A percentile compares a stretch with the other conserved stretches of the same genome.
Evolutionary conservation across 2,888 invertebrate genomes (phyloP).

Genomic region (Oxytorus armatus): DNA sequence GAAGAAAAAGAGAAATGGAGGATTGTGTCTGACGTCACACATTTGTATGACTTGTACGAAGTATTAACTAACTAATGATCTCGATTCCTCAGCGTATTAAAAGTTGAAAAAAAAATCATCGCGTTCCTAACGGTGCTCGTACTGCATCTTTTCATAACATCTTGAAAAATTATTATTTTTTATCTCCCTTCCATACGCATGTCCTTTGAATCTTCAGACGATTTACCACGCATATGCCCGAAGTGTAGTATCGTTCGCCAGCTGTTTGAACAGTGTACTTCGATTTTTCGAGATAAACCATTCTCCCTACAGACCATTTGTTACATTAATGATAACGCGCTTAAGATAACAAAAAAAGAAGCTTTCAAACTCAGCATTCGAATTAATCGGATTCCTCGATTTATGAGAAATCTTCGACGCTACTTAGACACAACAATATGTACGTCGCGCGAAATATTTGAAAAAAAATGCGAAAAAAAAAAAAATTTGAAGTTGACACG

Average conservation of each 20-base stretch:
- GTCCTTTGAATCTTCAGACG: slow-evolving; percentile 68
- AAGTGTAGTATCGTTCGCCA: slow-evolving; percentile 76
- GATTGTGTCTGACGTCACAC: slow-evolving; percentile 34
- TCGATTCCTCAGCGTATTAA: slow-evolving; percentile 52
- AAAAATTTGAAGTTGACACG: background rate
- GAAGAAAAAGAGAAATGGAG: slow-evolving; percentile 13
- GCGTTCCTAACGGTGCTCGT: slow-evolving; percentile 50
- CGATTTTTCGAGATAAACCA: slow-evolving; percentile 57
- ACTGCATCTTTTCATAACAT: slow-evolving; percentile 62
- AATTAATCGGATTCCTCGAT: background rate
- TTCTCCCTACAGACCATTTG: background rate
- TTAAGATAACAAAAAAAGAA: background rate
- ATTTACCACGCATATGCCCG: slow-evolving; percentile 73
- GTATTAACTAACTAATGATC: slow-evolving; percentile 65
- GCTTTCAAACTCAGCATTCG: background rate
- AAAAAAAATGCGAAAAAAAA: background rate
- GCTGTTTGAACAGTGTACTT: slow-evolving; percentile 69
- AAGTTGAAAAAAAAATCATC: slow-evolving; percentile 48
- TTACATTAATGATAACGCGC: slow-evolving; percentile 8
- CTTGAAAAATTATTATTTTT: background rate
- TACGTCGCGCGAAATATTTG: slow-evolving; percentile 4
- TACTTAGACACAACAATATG: background rate
- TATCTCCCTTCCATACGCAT: slow-evolving; percentile 62
- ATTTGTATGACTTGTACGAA: slow-evolving; percentile 41
- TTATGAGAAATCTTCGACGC: background rate